Evolutionary conservation across 2,888 invertebrate genomes (phyloP).

Genomic region (Spatulosminthurus flaviceps): DNA sequence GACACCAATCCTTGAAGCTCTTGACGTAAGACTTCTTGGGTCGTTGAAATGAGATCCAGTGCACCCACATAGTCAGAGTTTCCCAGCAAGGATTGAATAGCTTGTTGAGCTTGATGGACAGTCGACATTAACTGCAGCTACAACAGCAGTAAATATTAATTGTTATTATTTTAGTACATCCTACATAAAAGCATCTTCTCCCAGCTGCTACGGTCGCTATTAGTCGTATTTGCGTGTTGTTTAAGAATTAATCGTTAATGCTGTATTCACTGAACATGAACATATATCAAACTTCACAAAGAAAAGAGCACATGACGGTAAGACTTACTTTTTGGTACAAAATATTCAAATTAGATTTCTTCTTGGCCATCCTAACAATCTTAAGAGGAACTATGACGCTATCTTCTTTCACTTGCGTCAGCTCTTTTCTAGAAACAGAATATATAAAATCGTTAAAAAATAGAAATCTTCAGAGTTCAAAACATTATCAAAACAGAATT

Average conservation of each 20-base stretch:
- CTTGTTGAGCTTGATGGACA: conserved; percentile 97
- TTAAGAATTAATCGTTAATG: too few species aligned
- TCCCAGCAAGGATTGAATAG: conserved; percentile 91
- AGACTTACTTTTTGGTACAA: conserved; percentile 65
- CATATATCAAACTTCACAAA: not conserved
- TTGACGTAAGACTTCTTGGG: conserved; percentile 90
- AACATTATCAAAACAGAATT: not conserved
- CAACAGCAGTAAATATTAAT: conserved; percentile 15
- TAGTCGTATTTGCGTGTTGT: too few species aligned
- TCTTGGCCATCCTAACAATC: conserved; percentile 71
- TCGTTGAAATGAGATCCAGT: conserved; percentile 93
- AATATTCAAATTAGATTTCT: conserved; percentile 64
- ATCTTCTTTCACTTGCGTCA: conserved; percentile 79
- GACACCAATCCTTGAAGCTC: conserved; percentile 93
- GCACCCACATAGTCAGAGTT: conserved; percentile 98
- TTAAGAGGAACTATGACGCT: conserved; percentile 82
- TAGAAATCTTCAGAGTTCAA: not conserved
- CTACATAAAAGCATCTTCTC: too few species aligned
- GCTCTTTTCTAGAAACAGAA: conserved; percentile 71
- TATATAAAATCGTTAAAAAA: not conserved
- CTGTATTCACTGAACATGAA: not conserved
- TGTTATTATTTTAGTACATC: not conserved
- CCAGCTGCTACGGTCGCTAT: too few species aligned
- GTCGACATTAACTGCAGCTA: conserved; percentile 88
- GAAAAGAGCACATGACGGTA: not conserved